Percentiles rank a stretch among this genome's conserved stretches.
phyloP scores from a whole-genome alignment of 2,888 invertebrate species.

The Plusia festucae region DNA sequence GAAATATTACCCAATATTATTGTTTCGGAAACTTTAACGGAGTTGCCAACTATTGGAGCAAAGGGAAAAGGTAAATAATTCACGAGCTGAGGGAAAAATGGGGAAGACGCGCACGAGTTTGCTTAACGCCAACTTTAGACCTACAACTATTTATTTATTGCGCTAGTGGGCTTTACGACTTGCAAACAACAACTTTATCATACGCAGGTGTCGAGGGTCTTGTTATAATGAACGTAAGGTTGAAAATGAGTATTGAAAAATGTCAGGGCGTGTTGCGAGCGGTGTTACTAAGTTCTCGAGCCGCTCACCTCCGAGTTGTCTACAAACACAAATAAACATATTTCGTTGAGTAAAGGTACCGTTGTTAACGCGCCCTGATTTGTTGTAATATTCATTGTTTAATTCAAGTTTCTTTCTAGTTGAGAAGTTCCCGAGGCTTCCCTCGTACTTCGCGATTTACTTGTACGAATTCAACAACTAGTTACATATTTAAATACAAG shows the following conservation, averaged over 20 bases:
- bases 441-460: constrained; percentile 19
- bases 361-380: constrained; percentile 65
- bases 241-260: constrained; percentile 27
- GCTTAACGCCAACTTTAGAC: constrained; percentile 72
- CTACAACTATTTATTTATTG: constrained; percentile 84
- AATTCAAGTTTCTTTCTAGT: constrained; percentile 61
- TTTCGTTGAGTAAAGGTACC: constrained; percentile 67
- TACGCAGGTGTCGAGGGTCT: constrained; percentile 24
- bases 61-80: constrained; percentile 76
- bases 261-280: constrained; percentile 34
- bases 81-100: constrained; percentile 75
- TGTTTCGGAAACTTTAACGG: constrained; percentile 40
- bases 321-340: constrained; percentile 75
- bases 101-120: constrained; percentile 71
- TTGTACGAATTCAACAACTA: constrained; percentile 41
- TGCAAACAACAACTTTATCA: constrained; percentile 41
- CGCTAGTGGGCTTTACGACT: constrained; percentile 74
- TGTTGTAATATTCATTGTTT: constrained; percentile 70
- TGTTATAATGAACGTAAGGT: constrained; percentile 46
- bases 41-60: constrained; percentile 68
- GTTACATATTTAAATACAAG: constrained; percentile 27
- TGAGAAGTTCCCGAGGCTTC: constrained; percentile 39
- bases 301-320: constrained; percentile 62
- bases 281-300: constrained; percentile 63
- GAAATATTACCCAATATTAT: constrained; percentile 40